Evolutionary conservation across 1,140 invertebrate genomes (phyloP).

Genomic region (Thaumetopoea pityocampa): DNA sequence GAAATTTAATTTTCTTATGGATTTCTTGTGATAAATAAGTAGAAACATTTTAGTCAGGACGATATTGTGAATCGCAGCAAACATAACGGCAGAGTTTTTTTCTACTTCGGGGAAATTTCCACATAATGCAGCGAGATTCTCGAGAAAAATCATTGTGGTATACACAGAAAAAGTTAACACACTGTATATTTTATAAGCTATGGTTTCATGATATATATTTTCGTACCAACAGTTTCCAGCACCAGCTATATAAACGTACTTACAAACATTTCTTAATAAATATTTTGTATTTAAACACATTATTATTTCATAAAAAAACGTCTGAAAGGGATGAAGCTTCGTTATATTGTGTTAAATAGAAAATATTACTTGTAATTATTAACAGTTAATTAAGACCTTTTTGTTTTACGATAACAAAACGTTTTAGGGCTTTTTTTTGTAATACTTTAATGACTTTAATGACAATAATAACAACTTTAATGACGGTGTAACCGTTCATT

Average conservation of each 20-base stretch:
- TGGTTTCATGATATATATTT: constrained; percentile 38
- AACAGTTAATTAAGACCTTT: too few species aligned
- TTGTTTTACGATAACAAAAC: constrained; percentile 7
- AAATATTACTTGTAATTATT: too few species aligned
- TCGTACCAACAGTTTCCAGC: constrained; percentile 56
- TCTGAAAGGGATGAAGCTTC: too few species aligned
- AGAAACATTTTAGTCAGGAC: constrained; percentile 62
- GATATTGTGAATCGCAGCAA: constrained; percentile 59
- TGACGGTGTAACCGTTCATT: constrained; percentile 8
- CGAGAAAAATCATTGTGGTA: constrained; percentile 54
- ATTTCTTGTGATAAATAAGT: constrained; percentile 48
- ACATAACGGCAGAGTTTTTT: constrained; percentile 63
- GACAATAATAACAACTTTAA: constrained; percentile 4
- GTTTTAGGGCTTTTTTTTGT: constrained; percentile 1
- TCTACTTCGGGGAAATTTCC: constrained; percentile 59
- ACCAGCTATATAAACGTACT: constrained; percentile 50
- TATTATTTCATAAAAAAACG: too few species aligned
- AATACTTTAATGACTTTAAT: constrained; percentile 5
- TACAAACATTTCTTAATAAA: constrained; percentile 44
- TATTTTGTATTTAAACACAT: constrained; percentile 41
- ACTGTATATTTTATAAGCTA: constrained; percentile 42
- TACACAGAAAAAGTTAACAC: constrained; percentile 47
- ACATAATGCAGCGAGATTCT: constrained; percentile 56
- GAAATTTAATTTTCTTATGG: constrained; percentile 58
- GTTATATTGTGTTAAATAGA: too few species aligned